Conservation (phyloP, 2,113 vertebrate species). For the Varanus komodoensis region DNA sequence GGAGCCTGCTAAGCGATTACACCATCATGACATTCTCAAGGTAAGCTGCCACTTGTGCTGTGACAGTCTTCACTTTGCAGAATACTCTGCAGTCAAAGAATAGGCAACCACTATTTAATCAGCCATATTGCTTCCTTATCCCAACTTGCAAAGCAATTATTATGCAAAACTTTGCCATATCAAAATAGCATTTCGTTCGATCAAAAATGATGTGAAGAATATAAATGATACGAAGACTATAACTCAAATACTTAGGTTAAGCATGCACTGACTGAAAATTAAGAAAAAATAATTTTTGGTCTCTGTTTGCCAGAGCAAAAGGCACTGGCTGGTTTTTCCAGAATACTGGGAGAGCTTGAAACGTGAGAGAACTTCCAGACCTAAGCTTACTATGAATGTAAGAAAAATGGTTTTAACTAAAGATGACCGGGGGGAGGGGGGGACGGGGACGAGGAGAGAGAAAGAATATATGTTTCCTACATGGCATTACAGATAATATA, state of each 20-base stretch:
- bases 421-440: too few species aligned
- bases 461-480: neutral
- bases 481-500: neutral
- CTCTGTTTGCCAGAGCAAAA: conserved; percentile 9
- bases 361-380: neutral
- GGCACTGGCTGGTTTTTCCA: neutral
- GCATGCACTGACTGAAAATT: conserved; percentile 1
- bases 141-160: neutral
- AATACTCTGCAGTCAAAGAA: neutral
- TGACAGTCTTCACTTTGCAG: neutral
- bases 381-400: rapidly evolving
- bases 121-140: neutral
- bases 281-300: conserved; percentile 20
- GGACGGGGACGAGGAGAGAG: too few species aligned
- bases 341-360: neutral
- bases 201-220: neutral
- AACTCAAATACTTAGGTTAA: neutral
- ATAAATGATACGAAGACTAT: neutral
- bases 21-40: neutral
- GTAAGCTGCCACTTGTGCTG: neutral
- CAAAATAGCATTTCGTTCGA: neutral
- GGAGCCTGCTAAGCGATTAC: neutral
- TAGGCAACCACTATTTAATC: neutral
- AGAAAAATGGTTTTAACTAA: neutral
- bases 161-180: neutral